Evolutionary conservation across 2,888 invertebrate genomes (phyloP).

Genomic region (Lepas anatifera): DNA sequence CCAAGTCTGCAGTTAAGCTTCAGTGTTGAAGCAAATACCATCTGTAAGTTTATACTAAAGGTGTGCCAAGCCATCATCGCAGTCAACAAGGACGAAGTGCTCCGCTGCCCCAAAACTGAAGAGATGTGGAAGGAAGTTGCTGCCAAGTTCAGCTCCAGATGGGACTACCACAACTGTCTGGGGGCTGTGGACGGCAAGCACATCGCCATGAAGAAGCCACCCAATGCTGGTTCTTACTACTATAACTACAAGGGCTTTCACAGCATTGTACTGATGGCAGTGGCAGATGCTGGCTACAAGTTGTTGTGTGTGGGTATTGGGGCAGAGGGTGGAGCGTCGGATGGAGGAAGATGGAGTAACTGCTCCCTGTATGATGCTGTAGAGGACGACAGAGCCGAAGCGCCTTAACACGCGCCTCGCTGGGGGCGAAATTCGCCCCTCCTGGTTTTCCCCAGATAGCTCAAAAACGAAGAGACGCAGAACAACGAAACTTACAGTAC

Average conservation of each 20-base stretch:
- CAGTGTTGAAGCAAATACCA: neutral
- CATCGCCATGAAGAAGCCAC: slow-evolving; percentile 18
- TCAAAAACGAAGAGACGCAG: too few species aligned
- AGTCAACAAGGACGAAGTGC: neutral
- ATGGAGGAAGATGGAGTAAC: slow-evolving; percentile 16
- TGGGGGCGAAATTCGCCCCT: too few species aligned
- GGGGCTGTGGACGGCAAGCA: slow-evolving; percentile 27
- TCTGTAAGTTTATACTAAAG: neutral
- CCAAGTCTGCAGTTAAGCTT: neutral
- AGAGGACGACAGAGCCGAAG: neutral
- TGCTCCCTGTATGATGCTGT: slow-evolving; percentile 14
- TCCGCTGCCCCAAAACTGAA: neutral
- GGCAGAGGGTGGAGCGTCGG: too few species aligned
- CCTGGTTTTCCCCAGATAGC: too few species aligned
- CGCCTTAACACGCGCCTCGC: too few species aligned
- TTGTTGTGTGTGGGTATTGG: slow-evolving; percentile 17
- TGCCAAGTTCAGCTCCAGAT: slow-evolving; percentile 15
- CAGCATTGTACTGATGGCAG: slow-evolving; percentile 19
- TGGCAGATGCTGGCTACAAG: slow-evolving; percentile 20
- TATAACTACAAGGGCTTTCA: slow-evolving; percentile 22
- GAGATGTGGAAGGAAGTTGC: neutral
- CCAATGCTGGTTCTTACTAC: slow-evolving; percentile 20
- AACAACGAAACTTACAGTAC: too few species aligned
- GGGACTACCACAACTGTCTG: slow-evolving; percentile 27
- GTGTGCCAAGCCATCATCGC: neutral